Base-by-base conservation (phyloP, 2,888 invertebrate genomes). In the Elmis aenea region DNA sequence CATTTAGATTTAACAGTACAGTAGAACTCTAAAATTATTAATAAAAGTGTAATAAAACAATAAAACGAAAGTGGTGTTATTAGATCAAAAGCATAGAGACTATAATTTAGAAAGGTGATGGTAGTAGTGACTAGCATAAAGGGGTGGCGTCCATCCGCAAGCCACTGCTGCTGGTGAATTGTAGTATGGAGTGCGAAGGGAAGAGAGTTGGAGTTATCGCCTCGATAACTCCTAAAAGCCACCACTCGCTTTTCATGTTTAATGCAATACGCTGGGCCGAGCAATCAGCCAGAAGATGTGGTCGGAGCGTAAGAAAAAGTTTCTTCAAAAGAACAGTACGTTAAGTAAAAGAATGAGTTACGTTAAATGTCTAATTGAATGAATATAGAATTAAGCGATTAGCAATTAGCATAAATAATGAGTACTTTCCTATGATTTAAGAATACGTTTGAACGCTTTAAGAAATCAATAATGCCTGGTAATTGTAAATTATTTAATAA, bases 221-320 rank as follows among this genome's bases (percentile, higher is more conserved):
- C 57, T 59, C 56, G 57, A 55, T 61, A 57, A 59, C 54, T 58
- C 54, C 55, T 57, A 57, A 64, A 63, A 63, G 62, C 60, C 48
- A 48, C 51, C 56, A 52, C 51, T 58, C 58, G 55, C 61, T 60
- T 61, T 63, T 63, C 62, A 62, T 65, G 63, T 65, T 61, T 64
- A 64, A 64, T 63, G 64, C 63, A 64, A 58, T 54, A 58, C 55
- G 50, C 44, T 45, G 50, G 57, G 43, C 52, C 45, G 51, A 53
- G 54, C 57, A 56, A 55, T 58, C 59, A 56, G 36, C 58, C 50
- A 54, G 56, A 59, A 59, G 57, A 58, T 38, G 49, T 38, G 40
- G 33, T 37, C 26, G 35, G 18, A 16, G 8, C 3, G 13, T n/a
- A 14, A 9, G 25, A 32, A 28, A 32, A 44, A 40, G 39, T 45